Conservation (phyloP, 1,140 invertebrate species). For the Sycophaga agraensis region DNA sequence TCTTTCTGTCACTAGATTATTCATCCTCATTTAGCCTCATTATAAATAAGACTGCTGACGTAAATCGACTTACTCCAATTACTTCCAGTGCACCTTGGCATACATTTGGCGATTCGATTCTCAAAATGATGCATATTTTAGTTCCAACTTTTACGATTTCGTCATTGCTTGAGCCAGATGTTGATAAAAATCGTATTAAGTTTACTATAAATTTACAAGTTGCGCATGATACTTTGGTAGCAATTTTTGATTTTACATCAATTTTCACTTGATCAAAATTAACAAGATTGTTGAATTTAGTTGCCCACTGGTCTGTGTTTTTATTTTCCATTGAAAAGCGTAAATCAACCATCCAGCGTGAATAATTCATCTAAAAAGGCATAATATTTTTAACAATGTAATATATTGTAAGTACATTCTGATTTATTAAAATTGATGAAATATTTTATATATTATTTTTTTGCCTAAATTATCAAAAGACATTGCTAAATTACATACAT, state of each 20-base stretch:
- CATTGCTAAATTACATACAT: not conserved
- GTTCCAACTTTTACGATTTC: conserved; percentile 83
- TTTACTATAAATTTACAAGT: conserved; percentile 85
- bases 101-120: conserved; percentile 80
- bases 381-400: no score
- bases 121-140: conserved; percentile 77
- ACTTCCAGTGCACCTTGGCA: conserved; percentile 83
- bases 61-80: conserved; percentile 68
- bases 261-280: conserved; percentile 81
- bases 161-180: conserved; percentile 75
- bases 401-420: no score
- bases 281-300: conserved; percentile 76
- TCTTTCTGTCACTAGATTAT: no score
- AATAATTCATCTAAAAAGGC: conserved; percentile 58
- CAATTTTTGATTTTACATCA: conserved; percentile 84
- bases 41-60: no score
- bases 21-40: no score
- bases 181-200: conserved; percentile 80
- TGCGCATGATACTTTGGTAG: conserved; percentile 87
- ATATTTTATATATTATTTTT: not conserved
- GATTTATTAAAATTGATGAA: not conserved
- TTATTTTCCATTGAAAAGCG: conserved; percentile 61
- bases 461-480: no score
- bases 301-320: conserved; percentile 72
- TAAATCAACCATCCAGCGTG: conserved; percentile 69